Percentiles rank a stretch among this genome's conserved stretches.
Evolutionary conservation across 2,113 vertebrate genomes (phyloP).

Genomic region (Macrotus californicus): DNA sequence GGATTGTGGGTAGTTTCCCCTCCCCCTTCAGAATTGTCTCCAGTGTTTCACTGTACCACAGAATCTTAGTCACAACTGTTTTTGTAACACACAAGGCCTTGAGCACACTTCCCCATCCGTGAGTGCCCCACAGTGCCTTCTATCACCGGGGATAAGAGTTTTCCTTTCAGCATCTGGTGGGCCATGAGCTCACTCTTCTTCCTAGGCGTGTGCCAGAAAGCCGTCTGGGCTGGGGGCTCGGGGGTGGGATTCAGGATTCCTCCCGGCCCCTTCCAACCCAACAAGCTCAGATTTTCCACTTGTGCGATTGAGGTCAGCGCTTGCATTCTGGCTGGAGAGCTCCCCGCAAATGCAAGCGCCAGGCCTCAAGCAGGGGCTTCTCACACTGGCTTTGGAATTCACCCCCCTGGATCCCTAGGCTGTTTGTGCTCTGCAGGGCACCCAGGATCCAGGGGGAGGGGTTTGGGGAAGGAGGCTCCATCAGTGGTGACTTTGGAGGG

Average conservation of each 20-base stretch:
- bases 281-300: constrained; percentile 57
- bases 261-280: neutral
- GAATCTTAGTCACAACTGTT: neutral
- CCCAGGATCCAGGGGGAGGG: neutral
- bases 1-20: neutral
- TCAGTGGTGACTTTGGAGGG: neutral
- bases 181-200: constrained; percentile 46
- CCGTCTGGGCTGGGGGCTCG: neutral
- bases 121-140: neutral
- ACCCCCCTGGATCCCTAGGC: neutral
- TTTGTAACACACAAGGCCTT: accelerated
- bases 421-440: accelerated
- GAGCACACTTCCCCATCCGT: neutral
- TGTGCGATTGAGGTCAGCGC: neutral
- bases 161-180: neutral
- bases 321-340: neutral
- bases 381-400: neutral
- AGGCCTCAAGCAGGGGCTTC: neutral
- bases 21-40: neutral
- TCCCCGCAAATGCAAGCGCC: neutral
- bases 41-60: neutral
- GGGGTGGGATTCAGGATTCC: neutral
- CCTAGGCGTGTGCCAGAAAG: constrained; percentile 12
- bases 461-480: accelerated
- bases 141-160: neutral